phyloP scores from a whole-genome alignment of 2,888 invertebrate genomes.

The Punctoribates punctum region DNA sequence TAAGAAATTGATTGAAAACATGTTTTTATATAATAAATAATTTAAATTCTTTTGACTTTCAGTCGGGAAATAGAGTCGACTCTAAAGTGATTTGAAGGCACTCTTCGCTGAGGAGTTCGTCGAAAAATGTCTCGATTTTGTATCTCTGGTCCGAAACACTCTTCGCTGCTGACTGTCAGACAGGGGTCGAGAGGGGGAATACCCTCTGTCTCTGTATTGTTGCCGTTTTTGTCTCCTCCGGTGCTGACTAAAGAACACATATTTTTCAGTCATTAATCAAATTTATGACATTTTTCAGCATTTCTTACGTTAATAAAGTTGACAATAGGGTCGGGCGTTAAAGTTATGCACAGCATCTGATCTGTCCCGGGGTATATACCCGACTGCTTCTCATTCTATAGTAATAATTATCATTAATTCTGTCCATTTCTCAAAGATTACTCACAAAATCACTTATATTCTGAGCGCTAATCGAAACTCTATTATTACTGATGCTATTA shows the following conservation, averaged over 20 bases:
- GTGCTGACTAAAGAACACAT: background rate
- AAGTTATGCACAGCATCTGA: background rate
- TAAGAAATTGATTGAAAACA: no score
- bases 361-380: background rate
- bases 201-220: background rate
- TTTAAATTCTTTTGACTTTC: no score
- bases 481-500: background rate
- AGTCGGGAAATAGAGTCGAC: no score
- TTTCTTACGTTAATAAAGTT: conserved; percentile 6
- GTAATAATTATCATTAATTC: no score
- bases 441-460: background rate
- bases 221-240: background rate
- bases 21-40: no score
- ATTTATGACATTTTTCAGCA: background rate
- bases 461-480: background rate
- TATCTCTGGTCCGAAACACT: no score
- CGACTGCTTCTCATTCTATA: background rate
- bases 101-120: no score
- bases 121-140: no score
- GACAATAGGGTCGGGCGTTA: conserved; percentile 16
- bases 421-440: no score
- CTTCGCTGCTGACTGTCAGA: no score
- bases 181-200: background rate
- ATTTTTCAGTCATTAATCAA: background rate
- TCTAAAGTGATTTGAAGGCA: no score